Conservation (phyloP, 2,797 vertebrate genomes). For the Todus mexicanus region DNA sequence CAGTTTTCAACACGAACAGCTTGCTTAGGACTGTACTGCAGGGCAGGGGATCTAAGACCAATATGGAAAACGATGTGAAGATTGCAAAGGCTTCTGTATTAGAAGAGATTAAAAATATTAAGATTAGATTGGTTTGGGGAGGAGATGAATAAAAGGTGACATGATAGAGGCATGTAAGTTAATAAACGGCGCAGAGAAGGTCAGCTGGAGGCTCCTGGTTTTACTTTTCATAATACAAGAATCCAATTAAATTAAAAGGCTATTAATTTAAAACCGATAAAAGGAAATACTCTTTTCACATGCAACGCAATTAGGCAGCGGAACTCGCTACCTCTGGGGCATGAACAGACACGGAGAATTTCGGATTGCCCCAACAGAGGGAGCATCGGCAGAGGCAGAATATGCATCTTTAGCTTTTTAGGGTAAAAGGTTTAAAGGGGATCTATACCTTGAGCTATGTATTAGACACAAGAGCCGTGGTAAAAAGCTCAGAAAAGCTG, state of each 20-base stretch:
- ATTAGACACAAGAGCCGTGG: neutral
- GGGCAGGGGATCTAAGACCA: neutral
- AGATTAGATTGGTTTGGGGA: neutral
- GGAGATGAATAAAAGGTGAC: neutral
- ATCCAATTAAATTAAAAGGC: neutral
- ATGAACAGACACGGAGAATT: neutral
- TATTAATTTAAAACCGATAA: neutral
- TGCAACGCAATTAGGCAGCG: neutral
- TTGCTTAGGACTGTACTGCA: neutral
- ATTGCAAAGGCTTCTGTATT: neutral
- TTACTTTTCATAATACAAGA: neutral
- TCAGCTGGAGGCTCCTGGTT: neutral
- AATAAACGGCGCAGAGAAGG: neutral
- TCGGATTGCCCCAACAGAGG: neutral
- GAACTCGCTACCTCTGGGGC: neutral
- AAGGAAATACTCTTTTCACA: neutral
- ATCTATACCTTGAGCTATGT: neutral
- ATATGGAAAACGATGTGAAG: neutral
- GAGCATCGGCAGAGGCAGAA: neutral
- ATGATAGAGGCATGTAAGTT: neutral
- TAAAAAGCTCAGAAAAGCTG: neutral
- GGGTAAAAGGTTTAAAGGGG: neutral
- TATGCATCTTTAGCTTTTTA: neutral
- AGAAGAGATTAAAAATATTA: slow-evolving; percentile 1
- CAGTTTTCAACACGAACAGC: neutral